Conservation (phyloP, 1,140 invertebrate species). For the Diabrotica virgifera region DNA sequence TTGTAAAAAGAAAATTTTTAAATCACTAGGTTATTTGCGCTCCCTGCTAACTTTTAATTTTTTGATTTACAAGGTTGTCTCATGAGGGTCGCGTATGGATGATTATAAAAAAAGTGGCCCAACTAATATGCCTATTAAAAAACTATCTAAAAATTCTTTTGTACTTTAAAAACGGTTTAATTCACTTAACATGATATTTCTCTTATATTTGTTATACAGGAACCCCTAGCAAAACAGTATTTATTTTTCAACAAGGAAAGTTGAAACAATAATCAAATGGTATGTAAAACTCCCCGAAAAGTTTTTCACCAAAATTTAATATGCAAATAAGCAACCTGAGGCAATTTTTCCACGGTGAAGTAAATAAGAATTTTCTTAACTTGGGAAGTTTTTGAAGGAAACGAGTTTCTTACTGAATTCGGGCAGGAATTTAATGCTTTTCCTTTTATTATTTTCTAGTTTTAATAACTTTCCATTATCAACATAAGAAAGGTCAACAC, state of each 20-base stretch:
- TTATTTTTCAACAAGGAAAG: conserved; percentile 2
- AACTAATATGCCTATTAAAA: too few species aligned
- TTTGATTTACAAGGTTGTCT: too few species aligned
- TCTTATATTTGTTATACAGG: too few species aligned
- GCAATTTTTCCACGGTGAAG: background rate
- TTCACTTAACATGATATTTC: too few species aligned
- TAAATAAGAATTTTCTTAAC: conserved; percentile 1
- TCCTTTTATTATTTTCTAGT: conserved; percentile 3
- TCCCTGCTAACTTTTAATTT: too few species aligned
- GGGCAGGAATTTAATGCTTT: background rate
- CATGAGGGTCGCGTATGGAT: too few species aligned
- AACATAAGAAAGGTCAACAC: too few species aligned
- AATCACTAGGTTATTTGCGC: too few species aligned
- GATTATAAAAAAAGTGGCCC: too few species aligned
- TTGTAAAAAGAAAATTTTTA: too few species aligned
- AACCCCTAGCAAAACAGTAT: background rate
- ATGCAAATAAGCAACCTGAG: conserved; percentile 2
- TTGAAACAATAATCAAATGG: conserved; percentile 3
- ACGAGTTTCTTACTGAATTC: background rate
- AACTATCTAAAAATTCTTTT: too few species aligned
- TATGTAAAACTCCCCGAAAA: background rate
- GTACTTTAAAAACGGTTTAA: too few species aligned
- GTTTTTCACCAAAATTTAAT: conserved; percentile 1
- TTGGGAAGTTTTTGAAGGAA: background rate
- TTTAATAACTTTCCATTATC: background rate